Conservation (phyloP, 2,113 vertebrate genomes). For the Ciconia maguari region DNA sequence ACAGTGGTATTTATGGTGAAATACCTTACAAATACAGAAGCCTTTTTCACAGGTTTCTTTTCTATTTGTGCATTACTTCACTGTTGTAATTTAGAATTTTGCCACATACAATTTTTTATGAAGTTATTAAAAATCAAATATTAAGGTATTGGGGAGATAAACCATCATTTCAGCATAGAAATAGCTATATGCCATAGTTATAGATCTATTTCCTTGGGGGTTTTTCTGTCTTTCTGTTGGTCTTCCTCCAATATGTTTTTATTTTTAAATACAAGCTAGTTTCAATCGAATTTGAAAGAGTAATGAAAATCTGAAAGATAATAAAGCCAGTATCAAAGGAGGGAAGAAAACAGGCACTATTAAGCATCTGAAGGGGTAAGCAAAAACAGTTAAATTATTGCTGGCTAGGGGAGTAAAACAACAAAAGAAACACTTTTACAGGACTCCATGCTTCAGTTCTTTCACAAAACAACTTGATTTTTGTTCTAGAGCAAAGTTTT, state of each 20-base stretch:
- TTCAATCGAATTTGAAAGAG: not conserved
- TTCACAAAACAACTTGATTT: not conserved
- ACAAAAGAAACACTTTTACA: not conserved
- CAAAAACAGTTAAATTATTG: not conserved
- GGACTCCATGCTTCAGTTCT: not conserved
- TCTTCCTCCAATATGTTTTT: not conserved
- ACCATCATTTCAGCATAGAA: not conserved
- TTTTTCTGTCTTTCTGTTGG: not conserved
- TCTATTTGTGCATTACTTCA: not conserved
- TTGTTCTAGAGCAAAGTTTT: not conserved
- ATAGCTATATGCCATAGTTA: not conserved
- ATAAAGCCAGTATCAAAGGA: not conserved
- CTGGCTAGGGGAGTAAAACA: not conserved
- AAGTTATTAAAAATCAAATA: not conserved
- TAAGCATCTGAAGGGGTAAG: not conserved
- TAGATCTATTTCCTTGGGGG: not conserved
- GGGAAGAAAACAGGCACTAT: not conserved
- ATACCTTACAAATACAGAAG: not conserved
- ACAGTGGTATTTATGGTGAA: not conserved
- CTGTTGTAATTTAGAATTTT: not conserved
- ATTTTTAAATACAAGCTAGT: not conserved
- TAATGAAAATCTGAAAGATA: not conserved
- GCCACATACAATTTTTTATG: not conserved
- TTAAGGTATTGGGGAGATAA: not conserved
- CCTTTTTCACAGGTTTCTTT: not conserved